Conservation (phyloP, 2,797 vertebrate species). For the Saxicola maurus region DNA sequence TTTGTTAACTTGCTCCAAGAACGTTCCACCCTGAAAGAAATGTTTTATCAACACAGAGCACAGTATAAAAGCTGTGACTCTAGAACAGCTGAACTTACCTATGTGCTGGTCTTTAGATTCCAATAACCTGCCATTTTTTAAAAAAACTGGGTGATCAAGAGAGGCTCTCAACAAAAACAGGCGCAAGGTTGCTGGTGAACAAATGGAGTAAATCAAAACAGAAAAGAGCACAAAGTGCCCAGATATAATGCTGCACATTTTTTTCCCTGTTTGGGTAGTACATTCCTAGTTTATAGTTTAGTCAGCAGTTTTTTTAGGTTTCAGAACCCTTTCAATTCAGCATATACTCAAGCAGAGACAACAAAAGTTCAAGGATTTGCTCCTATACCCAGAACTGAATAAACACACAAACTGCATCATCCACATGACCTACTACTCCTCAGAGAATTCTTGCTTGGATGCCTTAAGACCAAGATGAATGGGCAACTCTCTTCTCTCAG, state of each 20-base stretch:
- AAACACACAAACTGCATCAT: neutral
- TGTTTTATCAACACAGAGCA: neutral
- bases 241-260: neutral
- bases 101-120: neutral
- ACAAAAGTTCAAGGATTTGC: neutral
- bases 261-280: neutral
- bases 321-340: neutral
- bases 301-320: neutral
- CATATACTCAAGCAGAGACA: neutral
- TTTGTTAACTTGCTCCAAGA: neutral
- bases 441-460: neutral
- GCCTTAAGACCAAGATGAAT: neutral
- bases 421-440: neutral
- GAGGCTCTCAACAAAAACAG: neutral
- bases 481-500: neutral
- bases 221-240: neutral
- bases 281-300: neutral
- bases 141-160: neutral
- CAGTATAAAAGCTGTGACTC: rapidly evolving
- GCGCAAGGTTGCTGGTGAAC: neutral
- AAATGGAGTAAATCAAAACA: neutral
- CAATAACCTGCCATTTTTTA: neutral
- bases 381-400: neutral
- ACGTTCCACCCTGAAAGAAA: neutral
- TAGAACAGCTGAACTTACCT: neutral